phyloP scores from a whole-genome alignment of 2,113 vertebrate genomes.

The Hippocampus zosterae region DNA sequence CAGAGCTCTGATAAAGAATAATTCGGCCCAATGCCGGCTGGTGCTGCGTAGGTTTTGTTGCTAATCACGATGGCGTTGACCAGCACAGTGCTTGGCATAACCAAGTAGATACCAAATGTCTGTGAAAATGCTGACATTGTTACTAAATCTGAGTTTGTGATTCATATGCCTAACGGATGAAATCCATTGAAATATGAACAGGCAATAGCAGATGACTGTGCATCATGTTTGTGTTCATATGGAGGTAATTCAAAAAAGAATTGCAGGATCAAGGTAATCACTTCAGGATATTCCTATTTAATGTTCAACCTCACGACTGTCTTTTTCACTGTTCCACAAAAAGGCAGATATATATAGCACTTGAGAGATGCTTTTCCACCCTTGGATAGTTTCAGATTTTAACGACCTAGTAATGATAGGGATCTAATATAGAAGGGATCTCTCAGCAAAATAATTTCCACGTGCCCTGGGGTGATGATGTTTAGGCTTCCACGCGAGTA shows the following conservation, averaged over 20 bases:
- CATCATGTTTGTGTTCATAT: not conserved
- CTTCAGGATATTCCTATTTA: not conserved
- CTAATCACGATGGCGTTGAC: not conserved
- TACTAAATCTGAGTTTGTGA: not conserved
- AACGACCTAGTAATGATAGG: conserved; percentile 6
- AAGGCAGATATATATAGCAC: not conserved
- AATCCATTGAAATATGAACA: not conserved
- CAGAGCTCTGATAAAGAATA: too few species aligned
- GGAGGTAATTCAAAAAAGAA: not conserved
- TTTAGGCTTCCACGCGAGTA: conserved; percentile 9
- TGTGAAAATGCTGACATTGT: not conserved
- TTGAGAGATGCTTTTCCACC: not conserved
- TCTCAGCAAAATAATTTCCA: conserved; percentile 8
- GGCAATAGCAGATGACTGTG: not conserved
- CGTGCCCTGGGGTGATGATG: conserved; percentile 1
- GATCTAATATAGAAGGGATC: not conserved
- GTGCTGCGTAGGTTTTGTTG: not conserved
- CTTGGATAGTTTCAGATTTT: not conserved
- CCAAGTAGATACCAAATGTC: too few species aligned
- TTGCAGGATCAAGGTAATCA: not conserved
- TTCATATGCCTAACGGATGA: not conserved
- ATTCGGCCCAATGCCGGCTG: not conserved
- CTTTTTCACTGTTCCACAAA: not conserved
- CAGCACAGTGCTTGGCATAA: not conserved
- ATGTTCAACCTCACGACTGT: not conserved